A percentile compares a stretch with the other conserved stretches of the same genome.
Evolutionary conservation across 2,113 vertebrate genomes (phyloP).

Genomic region (Malaclemys terrapin): DNA sequence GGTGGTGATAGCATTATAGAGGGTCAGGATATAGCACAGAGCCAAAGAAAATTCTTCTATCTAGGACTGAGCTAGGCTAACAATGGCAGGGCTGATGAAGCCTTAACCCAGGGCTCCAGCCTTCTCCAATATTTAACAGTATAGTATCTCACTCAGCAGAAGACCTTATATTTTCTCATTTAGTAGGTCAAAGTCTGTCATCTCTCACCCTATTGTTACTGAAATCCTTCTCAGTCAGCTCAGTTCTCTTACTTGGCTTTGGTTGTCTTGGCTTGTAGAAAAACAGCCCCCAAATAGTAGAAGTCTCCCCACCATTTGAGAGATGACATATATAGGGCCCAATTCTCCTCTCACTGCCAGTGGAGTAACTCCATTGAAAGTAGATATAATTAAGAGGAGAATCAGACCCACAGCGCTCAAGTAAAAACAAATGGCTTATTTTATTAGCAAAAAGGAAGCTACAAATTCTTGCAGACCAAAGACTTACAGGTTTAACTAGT

Average conservation of each 20-base stretch:
- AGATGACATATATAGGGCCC: background rate
- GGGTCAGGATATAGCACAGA: background rate
- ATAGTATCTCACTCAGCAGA: background rate
- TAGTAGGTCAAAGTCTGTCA: background rate
- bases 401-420: constrained; percentile 22
- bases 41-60: background rate
- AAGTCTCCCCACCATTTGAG: background rate
- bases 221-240: background rate
- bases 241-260: background rate
- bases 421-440: background rate
- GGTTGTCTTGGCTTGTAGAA: background rate
- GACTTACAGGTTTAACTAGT: background rate
- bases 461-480: background rate
- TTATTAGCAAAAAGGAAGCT: background rate
- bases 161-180: background rate
- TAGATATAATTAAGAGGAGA: background rate
- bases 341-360: background rate
- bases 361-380: background rate
- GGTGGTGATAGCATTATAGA: background rate
- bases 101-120: background rate
- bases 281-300: background rate
- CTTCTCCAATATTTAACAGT: background rate
- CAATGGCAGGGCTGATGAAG: background rate
- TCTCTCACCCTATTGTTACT: background rate
- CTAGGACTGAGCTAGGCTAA: too few relatives aligned